These are phyloP conservation scores for Ectemnius lituratus DNA, from an alignment of 2,888 invertebrate species.

Conservation along the genomic window DNA sequence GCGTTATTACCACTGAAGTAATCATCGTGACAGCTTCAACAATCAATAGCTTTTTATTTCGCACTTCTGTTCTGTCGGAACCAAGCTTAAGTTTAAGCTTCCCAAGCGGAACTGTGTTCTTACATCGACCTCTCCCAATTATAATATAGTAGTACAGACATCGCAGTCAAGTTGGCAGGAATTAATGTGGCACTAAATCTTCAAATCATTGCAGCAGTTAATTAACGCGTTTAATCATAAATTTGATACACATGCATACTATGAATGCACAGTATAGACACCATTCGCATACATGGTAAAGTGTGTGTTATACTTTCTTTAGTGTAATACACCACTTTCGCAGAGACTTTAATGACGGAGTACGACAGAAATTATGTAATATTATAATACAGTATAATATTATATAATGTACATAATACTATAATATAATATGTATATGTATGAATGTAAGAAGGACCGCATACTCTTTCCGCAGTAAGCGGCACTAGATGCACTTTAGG, in stretches of 20 bases:
- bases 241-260: no score
- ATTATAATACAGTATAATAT: not conserved
- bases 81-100: constrained; percentile 2
- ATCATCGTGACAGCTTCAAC: constrained; percentile 4
- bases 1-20: constrained; percentile 4
- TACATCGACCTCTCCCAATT: constrained; percentile 12
- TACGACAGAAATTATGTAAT: not conserved
- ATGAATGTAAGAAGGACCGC: constrained; percentile 10
- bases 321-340: no score
- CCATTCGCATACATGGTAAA: no score
- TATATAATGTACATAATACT: constrained; percentile 7
- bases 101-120: constrained; percentile 32
- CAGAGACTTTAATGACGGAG: not conserved
- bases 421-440: constrained; percentile 13
- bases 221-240: no score
- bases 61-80: constrained; percentile 18
- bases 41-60: constrained; percentile 37
- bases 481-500: constrained; percentile 6
- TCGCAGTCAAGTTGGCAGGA: not conserved
- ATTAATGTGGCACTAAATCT: no score
- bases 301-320: no score
- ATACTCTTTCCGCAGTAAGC: constrained; percentile 4
- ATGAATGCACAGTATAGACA: no score
- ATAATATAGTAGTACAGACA: constrained; percentile 3
- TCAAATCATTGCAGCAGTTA: no score